These are phyloP conservation scores for Heliopora coerulea DNA, from an alignment of 92 coral and sea anemone species.

Conservation along the genomic window DNA sequence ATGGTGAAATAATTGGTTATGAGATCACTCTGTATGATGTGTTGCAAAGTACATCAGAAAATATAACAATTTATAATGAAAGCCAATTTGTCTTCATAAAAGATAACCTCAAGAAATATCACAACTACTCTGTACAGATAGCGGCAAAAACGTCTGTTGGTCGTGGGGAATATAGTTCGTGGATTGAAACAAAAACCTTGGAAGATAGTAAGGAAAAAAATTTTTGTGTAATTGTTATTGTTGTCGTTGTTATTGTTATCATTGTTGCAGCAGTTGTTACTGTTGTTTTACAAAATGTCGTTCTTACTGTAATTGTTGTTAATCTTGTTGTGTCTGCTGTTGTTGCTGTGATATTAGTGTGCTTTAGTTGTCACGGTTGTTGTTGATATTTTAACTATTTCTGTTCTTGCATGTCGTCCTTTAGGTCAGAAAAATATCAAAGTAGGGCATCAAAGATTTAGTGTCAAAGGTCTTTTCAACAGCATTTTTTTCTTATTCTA, in stretches of 20 bases:
- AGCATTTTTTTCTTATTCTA: no score
- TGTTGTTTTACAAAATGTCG: neutral
- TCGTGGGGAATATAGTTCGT: neutral
- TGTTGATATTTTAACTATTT: no score
- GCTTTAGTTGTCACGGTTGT: no score
- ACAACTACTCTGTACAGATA: neutral
- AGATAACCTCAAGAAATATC: constrained; percentile 9
- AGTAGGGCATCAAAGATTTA: no score
- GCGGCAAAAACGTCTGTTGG: constrained; percentile 4
- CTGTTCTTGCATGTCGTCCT: no score
- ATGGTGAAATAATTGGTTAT: constrained; percentile 10
- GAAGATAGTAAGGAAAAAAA: constrained; percentile 1
- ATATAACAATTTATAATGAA: neutral
- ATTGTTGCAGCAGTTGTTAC: neutral
- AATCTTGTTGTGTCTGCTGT: no score
- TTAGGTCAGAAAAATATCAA: no score
- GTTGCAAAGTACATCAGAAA: neutral
- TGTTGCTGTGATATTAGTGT: no score
- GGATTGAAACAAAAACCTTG: constrained; percentile 1
- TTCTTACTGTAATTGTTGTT: no score
- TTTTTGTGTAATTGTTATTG: neutral
- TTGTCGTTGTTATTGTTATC: neutral
- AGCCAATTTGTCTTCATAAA: neutral
- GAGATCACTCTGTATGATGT: constrained; percentile 5
- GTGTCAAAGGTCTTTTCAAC: no score